Base-by-base conservation (phyloP, 2,888 invertebrate species). In the Carpatolechia fugitivella region DNA sequence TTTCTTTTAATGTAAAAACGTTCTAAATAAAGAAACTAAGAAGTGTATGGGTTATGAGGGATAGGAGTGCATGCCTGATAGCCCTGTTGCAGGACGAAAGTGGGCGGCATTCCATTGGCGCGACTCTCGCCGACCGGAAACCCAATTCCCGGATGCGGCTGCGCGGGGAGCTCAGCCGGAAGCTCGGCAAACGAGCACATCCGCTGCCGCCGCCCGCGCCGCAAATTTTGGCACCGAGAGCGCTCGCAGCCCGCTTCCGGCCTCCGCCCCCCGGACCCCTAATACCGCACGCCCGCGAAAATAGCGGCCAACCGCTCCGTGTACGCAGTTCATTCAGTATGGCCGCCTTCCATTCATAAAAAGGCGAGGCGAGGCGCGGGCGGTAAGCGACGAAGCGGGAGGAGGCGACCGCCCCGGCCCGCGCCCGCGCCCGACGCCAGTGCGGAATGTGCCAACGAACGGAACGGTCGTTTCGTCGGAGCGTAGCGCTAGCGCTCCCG, bases 301-400 rank as follows among this genome's bases (percentile, higher is more conserved):
- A 88, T 89, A 89, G 89, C 88, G 87, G 84, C 89, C 86, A 86
- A 87, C 88, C 85, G 89, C 89, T 88, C 88, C 78, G 90, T 90
- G 90, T 90, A 90, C 90, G 90, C 92, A 91, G 91, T 92, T 93
- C 92, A 93, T 93, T 93, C 93, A 93, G 92, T 89, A 93, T 93
- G 92, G 92, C 92, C 91, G 92, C 92, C 92, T 91, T 91, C 92
- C 93, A 93, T 93, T 93, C 93, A 93, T 93, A 93, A 93, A 93
- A 92, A 93, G 92, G 92, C 91, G 86, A 83, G 83, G 88, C 80
- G 83, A 80, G 78, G 85, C 80, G 74, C 80, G 83, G 68, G 76
- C 78, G 85, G 78, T 75, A 85, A 74, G 89, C 85, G 88, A 86
- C 82, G 89, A 85, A 86, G 91, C 86, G 83, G 78, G 84, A 74